Evolutionary conservation across 2,797 vertebrate species (phyloP).

Genomic region (Amblyraja radiata): DNA sequence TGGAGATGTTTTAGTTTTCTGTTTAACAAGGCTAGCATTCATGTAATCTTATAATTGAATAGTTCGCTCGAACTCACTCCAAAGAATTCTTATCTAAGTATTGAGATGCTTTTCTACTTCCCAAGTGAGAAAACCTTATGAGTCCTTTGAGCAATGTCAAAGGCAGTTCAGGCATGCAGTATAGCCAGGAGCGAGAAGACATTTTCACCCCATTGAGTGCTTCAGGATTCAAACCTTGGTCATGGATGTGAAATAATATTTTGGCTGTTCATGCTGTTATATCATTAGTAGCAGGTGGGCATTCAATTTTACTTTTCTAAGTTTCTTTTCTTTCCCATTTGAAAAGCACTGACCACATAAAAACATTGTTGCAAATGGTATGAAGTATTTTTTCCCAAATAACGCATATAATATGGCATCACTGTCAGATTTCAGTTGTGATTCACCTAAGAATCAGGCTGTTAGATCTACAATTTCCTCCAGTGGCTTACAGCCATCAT

Average conservation of each 20-base stretch:
- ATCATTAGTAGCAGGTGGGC: not conserved
- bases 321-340: not conserved
- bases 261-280: not conserved
- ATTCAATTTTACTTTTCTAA: not conserved
- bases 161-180: not conserved
- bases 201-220: not conserved
- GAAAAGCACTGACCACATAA: not conserved
- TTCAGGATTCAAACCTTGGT: not conserved
- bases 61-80: not conserved
- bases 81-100: not conserved
- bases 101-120: not conserved
- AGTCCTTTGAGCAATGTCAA: not conserved
- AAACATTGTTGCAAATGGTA: not conserved
- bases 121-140: not conserved
- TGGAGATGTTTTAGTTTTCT: not conserved
- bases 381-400: not conserved
- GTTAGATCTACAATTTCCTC: not conserved
- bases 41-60: not conserved
- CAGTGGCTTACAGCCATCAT: not conserved
- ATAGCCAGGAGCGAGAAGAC: not conserved
- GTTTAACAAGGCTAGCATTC: not conserved
- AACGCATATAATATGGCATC: not conserved
- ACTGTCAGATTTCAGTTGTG: not conserved
- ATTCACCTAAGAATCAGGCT: not conserved
- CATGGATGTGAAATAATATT: not conserved